Base-by-base conservation (phyloP, 2,888 invertebrate species). In the Epirrhoe alternata region DNA sequence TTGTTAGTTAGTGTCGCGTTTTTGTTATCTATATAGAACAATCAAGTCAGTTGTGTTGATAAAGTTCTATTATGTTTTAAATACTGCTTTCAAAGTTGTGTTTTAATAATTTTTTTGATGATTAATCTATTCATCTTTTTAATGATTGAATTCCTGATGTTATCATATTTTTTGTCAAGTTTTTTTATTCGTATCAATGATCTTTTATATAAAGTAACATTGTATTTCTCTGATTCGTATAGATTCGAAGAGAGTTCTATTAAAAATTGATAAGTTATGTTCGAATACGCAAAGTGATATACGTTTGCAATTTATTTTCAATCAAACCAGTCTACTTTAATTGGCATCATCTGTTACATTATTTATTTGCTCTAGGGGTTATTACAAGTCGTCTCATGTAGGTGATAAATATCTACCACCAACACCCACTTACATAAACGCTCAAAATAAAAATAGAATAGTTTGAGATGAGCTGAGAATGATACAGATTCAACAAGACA, bases 281-380 rank as follows among this genome's bases (percentile, higher is more conserved):
- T 54, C 14, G n/a, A 54, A 42, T 47, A 47, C 45, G 47, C 53
- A 47, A 47, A 54, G 52, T 60, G 54, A 61, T 54, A 47, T 16
- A 47, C 55, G 14, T 47, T 61, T 61, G 61, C 61, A 42, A 42
- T 42, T 42, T 53, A 45, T 35, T 54, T 54, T 47, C 47, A 54
- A 62, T 17, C 24, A 51, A 62, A 56, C 55, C 55, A 38, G 50
- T 64, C 31, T 33, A 24, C 33, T 16, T 31, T 45, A 65, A 60
- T 57, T 65, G 47, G 56, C 6, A 60, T 55, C 42, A 55, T 52
- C 24, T 14, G 30, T 67, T 59, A 60, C 60, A 60, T 24, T 60
- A 51, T 57, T 33, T 24, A 52, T 63, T 56, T 24, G 47, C 38
- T 56, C 8, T 53, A n/a, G 45, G 14, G 14, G n/a, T 60, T 60